Percentiles rank a stretch among this genome's conserved stretches.
Evolutionary conservation across 30 jellyfish, hydroid and myxozoan species (phyloP).

Genomic region (Hydractinia echinata): DNA sequence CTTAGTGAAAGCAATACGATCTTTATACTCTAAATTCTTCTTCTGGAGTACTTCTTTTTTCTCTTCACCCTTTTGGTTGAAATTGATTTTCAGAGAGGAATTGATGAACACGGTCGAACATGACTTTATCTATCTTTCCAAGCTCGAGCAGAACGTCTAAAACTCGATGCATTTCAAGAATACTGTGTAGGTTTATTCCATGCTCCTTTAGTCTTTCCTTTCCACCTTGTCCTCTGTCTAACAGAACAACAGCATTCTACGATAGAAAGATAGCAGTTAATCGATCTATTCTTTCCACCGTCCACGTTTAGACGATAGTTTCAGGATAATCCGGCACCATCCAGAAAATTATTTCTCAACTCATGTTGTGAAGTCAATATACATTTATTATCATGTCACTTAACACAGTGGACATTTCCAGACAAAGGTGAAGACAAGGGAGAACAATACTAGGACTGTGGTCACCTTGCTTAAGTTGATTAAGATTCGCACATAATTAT

Average conservation of each 20-base stretch:
- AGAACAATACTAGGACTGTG: no score
- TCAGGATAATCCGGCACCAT: no score
- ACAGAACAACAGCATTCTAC: constrained; percentile 86
- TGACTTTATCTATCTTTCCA: constrained; percentile 38
- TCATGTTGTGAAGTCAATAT: no score
- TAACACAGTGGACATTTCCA: no score
- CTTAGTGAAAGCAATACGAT: constrained; percentile 28
- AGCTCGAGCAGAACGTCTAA: constrained; percentile 37
- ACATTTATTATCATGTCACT: no score
- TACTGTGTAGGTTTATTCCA: constrained; percentile 69
- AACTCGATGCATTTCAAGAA: constrained; percentile 49
- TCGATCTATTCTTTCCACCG: no score
- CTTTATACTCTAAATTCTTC: constrained; percentile 34
- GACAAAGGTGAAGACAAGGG: no score
- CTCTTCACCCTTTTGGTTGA: constrained; percentile 9
- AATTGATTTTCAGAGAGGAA: constrained; percentile 41
- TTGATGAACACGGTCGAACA: constrained; percentile 37
- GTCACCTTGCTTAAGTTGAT: no score
- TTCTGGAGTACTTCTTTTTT: not conserved
- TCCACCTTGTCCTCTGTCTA: constrained; percentile 97
- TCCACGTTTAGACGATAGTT: no score
- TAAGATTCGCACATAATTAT: no score
- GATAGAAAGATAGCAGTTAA: no score
- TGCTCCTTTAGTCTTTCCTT: constrained; percentile 36
- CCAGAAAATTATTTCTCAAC: no score